Conservation (phyloP, 2,888 invertebrate genomes). For the Polydesmus complanatus region DNA sequence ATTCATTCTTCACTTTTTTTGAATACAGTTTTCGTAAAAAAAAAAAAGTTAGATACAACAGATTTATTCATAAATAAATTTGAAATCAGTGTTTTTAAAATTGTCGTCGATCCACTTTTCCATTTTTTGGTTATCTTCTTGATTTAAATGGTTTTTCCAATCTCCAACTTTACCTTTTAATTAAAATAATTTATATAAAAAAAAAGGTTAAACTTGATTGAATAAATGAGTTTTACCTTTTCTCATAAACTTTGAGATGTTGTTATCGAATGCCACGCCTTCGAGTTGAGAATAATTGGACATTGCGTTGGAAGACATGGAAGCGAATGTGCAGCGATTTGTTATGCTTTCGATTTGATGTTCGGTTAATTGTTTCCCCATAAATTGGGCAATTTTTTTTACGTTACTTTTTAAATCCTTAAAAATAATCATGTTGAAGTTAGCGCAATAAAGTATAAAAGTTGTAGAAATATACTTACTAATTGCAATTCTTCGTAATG, state of each 20-base stretch:
- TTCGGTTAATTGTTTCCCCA: slow-evolving; percentile 5
- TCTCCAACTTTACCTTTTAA: no score
- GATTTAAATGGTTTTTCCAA: no score
- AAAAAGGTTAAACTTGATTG: no score
- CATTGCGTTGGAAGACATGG: slow-evolving; percentile 1
- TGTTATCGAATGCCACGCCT: neutral
- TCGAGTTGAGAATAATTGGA: neutral
- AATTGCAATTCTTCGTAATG: slow-evolving; percentile 13
- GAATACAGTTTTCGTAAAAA: no score
- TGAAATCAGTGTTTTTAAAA: no score
- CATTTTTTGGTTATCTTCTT: no score
- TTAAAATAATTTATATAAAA: no score
- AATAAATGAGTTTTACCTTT: neutral
- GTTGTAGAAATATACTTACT: neutral
- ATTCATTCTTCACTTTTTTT: no score
- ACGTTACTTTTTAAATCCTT: slow-evolving; percentile 1
- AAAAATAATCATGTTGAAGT: neutral
- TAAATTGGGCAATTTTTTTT: slow-evolving; percentile 7
- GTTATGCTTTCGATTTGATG: slow-evolving; percentile 3
- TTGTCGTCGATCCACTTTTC: no score
- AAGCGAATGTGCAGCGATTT: slow-evolving; percentile 4
- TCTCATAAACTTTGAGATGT: neutral
- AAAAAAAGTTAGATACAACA: no score
- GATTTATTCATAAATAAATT: no score
- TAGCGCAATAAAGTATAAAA: neutral